Percentiles rank a stretch among this genome's conserved stretches.
phyloP scores from a whole-genome alignment of 2,113 vertebrate genomes.

The Gasterosteus nipponicus region DNA sequence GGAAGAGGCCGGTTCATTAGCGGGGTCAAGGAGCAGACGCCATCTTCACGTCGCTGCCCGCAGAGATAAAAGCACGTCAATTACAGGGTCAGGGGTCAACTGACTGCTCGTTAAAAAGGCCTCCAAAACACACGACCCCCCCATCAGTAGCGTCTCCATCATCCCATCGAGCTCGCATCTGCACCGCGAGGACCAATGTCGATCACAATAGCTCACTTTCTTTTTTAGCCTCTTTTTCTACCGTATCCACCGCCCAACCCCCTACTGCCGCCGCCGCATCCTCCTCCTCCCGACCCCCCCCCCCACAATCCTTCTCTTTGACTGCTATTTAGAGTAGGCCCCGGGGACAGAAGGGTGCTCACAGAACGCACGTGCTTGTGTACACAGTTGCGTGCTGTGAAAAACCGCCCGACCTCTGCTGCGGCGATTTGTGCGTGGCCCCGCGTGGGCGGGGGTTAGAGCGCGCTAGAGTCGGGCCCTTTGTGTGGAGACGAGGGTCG shows the following conservation, averaged over 20 bases:
- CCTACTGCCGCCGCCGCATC: slow-evolving; percentile 31
- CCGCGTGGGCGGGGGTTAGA: slow-evolving; percentile 22
- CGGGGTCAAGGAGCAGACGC: slow-evolving; percentile 29
- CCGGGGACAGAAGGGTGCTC: slow-evolving; percentile 65
- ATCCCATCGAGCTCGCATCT: slow-evolving; percentile 9
- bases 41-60: slow-evolving; percentile 32
- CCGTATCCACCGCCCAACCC: slow-evolving; percentile 17
- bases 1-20: slow-evolving; percentile 40
- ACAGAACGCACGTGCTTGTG: slow-evolving; percentile 49
- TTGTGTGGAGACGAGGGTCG: slow-evolving; percentile 23
- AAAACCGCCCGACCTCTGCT: slow-evolving; percentile 42
- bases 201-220: slow-evolving; percentile 58
- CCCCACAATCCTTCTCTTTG: slow-evolving; percentile 76
- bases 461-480: background rate
- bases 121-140: slow-evolving; percentile 19
- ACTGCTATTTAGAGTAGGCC: slow-evolving; percentile 77
- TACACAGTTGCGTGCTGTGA: slow-evolving; percentile 57
- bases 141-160: background rate
- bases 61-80: slow-evolving; percentile 63
- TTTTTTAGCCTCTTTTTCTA: slow-evolving; percentile 50
- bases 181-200: background rate
- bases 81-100: slow-evolving; percentile 62
- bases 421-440: slow-evolving; percentile 15
- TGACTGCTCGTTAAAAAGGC: slow-evolving; percentile 53
- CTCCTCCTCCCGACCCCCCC: slow-evolving; percentile 11